Base-by-base conservation (phyloP, 2,113 vertebrate species). In the Dasyornis broadbenti region DNA sequence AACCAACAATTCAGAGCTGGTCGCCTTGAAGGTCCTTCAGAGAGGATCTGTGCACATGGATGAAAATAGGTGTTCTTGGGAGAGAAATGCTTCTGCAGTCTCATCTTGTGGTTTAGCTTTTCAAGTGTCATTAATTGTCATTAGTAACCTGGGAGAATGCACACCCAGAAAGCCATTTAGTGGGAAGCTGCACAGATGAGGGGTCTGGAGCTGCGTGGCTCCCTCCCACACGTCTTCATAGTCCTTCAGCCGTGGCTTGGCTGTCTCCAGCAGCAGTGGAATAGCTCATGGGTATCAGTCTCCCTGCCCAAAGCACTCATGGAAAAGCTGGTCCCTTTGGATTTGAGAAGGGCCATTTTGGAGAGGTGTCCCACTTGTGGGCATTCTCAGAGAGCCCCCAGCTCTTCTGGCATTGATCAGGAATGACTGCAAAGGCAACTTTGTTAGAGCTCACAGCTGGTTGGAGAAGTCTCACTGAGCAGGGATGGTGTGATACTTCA, bases 121-220 rank as follows among this genome's bases (percentile, higher is more conserved):
- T 93, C 72, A 50, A 91, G 86, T 61, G 17, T 81, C 64, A 13
- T 70, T 95, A 86, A 81, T 93, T 86, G 92, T 81, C 80, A 18
- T 90, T 86, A 87, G 76, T 61, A 81, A 65, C 45, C 63, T 23
- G 69, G 92, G 79, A 71, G 78, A 81, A 44, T 1, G 50, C 65
- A 53, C 56, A n/a, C 76, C 71, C 39, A 22, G 56, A 54, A 73
- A 79, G 71, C 87, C 44, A 6, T 86, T 82, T 70, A 80, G 63
- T 0, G 1, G 59, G 79, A 79, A 4, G 68, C 18, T 37, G 71
- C 66, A 21, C 73, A 56, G 90, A 66, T 66, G 88, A 60, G 85
- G 77, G 27, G 45, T 24, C 59, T 90, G 23, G 3, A n/a, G 78
- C 64, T 30, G 30, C 0, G 0, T 4, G 17, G 39, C 39, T 73